Conservation (phyloP, 2,888 invertebrate species). For the Cartodere bifasciata region DNA sequence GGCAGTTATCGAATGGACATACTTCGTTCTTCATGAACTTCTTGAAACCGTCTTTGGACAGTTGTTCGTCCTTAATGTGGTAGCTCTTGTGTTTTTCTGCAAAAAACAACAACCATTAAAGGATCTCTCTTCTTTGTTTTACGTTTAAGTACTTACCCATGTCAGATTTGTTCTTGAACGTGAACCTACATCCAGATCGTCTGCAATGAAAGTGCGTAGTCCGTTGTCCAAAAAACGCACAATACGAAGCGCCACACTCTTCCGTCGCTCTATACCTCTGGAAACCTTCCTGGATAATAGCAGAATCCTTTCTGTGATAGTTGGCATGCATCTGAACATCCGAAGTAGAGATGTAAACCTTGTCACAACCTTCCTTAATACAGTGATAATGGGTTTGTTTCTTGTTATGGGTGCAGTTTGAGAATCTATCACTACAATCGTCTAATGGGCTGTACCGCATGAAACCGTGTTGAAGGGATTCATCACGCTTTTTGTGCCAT, state of each 20-base stretch:
- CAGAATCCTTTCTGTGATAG: conserved; percentile 95
- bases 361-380: conserved; percentile 85
- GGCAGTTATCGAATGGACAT: conserved; percentile 83
- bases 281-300: conserved; percentile 95
- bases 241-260: conserved; percentile 83
- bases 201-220: conserved; percentile 98
- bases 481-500: conserved; percentile 98
- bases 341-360: conserved; percentile 96
- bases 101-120: conserved; percentile 18
- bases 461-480: conserved; percentile 90
- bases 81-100: conserved; percentile 97
- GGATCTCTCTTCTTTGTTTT: neutral
- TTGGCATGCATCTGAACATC: conserved; percentile 99
- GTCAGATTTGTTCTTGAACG: conserved; percentile 98
- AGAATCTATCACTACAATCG: conserved; percentile 69
- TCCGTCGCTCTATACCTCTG: conserved; percentile 93
- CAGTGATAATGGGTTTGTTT: conserved; percentile 97
- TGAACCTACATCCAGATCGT: conserved; percentile 79
- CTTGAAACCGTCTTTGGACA: conserved; percentile 93
- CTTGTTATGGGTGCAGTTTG: conserved; percentile 74
- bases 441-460: conserved; percentile 86
- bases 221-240: conserved; percentile 84
- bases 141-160: conserved; percentile 67
- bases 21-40: conserved; percentile 96
- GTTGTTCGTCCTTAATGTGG: conserved; percentile 93